A percentile compares a stretch with the other conserved stretches of the same genome.
These are phyloP conservation scores for Orchestia grillus DNA, from an alignment of 1,140 invertebrate species.

Conservation along the genomic window DNA sequence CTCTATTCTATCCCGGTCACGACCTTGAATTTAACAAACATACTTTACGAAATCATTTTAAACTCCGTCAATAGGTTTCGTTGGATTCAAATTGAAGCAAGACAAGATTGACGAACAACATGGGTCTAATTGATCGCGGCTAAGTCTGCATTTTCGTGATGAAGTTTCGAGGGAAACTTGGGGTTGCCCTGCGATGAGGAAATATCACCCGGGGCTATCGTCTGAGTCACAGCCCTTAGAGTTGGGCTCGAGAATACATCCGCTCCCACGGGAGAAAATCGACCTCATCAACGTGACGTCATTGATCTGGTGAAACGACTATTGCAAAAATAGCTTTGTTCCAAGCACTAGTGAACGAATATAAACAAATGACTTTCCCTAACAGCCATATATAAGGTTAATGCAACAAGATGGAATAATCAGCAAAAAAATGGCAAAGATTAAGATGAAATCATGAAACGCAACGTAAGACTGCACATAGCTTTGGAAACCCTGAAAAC, in stretches of 20 bases:
- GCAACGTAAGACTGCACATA: background rate
- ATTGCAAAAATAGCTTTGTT: background rate
- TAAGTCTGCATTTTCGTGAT: background rate
- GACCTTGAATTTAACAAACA: background rate
- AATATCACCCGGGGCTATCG: background rate
- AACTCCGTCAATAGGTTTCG: background rate
- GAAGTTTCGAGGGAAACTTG: background rate
- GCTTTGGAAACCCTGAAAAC: background rate
- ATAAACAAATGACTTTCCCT: background rate
- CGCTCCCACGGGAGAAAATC: background rate
- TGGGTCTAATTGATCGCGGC: background rate
- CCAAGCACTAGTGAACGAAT: background rate
- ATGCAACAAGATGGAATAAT: background rate
- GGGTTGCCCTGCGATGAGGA: background rate
- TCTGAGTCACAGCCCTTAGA: background rate
- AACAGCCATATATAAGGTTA: background rate
- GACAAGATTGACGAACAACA: background rate
- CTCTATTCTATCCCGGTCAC: no score
- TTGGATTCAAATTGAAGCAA: background rate
- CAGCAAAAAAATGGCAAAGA: background rate
- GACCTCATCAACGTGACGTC: background rate
- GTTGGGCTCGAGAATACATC: background rate
- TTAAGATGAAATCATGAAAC: background rate
- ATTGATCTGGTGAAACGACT: background rate
- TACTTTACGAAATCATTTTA: background rate